These are phyloP conservation scores for Anthoptus insignis DNA, from an alignment of 2,888 invertebrate genomes.

Conservation along the genomic window DNA sequence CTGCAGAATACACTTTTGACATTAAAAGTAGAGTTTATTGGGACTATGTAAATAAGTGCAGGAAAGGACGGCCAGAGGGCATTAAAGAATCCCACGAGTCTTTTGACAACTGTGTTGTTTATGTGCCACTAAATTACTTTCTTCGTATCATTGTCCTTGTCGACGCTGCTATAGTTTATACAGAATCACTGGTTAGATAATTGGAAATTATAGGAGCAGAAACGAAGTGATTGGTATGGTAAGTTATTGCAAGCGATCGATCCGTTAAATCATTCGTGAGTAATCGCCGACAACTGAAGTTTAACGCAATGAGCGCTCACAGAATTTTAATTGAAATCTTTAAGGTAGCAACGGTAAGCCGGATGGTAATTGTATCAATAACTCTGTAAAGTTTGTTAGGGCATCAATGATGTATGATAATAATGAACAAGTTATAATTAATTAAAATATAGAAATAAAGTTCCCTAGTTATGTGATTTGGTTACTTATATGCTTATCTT, in stretches of 20 bases:
- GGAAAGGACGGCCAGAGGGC: slow-evolving; percentile 19
- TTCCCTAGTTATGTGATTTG: no score
- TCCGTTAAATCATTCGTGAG: slow-evolving; percentile 71
- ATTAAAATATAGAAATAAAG: no score
- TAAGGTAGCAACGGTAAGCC: slow-evolving; percentile 31
- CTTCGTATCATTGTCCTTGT: slow-evolving; percentile 48
- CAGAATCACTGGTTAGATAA: slow-evolving; percentile 64
- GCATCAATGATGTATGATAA: slow-evolving; percentile 1
- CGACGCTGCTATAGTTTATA: slow-evolving; percentile 49
- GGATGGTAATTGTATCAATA: slow-evolving; percentile 22
- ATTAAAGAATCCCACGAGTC: slow-evolving; percentile 34
- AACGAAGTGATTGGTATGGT: slow-evolving; percentile 66
- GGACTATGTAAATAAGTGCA: slow-evolving; percentile 54
- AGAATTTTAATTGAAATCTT: slow-evolving; percentile 49
- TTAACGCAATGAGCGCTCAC: slow-evolving; percentile 48
- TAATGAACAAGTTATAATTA: no score
- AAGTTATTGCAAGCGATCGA: slow-evolving; percentile 66
- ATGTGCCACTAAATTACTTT: slow-evolving; percentile 55
- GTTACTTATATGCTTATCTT: no score
- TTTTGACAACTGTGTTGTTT: slow-evolving; percentile 59
- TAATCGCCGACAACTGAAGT: slow-evolving; percentile 63
- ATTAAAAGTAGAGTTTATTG: slow-evolving; percentile 59
- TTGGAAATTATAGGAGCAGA: slow-evolving; percentile 75
- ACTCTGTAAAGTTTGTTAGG: neutral
- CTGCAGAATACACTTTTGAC: slow-evolving; percentile 54